Conservation (phyloP, 2,797 vertebrate genomes). For the Anolis apletophallus region DNA sequence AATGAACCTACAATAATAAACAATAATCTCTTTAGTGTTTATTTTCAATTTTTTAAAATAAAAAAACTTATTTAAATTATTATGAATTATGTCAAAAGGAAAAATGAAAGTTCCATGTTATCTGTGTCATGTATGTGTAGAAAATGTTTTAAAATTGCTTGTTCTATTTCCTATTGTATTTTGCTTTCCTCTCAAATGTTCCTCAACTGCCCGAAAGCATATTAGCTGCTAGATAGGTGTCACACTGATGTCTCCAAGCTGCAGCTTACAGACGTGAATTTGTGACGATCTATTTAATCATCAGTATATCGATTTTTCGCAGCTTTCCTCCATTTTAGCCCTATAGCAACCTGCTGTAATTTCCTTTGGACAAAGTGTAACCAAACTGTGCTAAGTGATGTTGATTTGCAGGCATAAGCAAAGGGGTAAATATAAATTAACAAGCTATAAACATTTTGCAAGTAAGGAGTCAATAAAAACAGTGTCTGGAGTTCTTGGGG, state of each 20-base stretch:
- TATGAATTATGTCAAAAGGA: slow-evolving; percentile 52
- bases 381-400: slow-evolving; percentile 90
- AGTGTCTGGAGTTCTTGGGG: slow-evolving; percentile 81
- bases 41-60: slow-evolving; percentile 47
- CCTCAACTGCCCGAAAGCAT: slow-evolving; percentile 79
- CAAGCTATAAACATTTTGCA: slow-evolving; percentile 88
- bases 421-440: slow-evolving; percentile 91
- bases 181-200: slow-evolving; percentile 77
- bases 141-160: slow-evolving; percentile 65
- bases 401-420: slow-evolving; percentile 90
- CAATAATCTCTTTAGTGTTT: slow-evolving; percentile 27
- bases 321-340: slow-evolving; percentile 88
- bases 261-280: slow-evolving; percentile 89
- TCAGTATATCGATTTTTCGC: slow-evolving; percentile 88
- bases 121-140: background rate
- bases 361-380: slow-evolving; percentile 89
- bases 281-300: slow-evolving; percentile 93
- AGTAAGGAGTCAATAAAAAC: slow-evolving; percentile 89
- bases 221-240: slow-evolving; percentile 83
- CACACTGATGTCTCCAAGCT: slow-evolving; percentile 86
- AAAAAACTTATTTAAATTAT: slow-evolving; percentile 32
- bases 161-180: slow-evolving; percentile 72
- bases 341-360: slow-evolving; percentile 88
- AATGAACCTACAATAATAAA: no score
- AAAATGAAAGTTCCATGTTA: slow-evolving; percentile 67